Percentiles rank a stretch among this genome's conserved stretches.
Conservation (phyloP, 1,140 invertebrate species). For the Periplaneta americana region DNA sequence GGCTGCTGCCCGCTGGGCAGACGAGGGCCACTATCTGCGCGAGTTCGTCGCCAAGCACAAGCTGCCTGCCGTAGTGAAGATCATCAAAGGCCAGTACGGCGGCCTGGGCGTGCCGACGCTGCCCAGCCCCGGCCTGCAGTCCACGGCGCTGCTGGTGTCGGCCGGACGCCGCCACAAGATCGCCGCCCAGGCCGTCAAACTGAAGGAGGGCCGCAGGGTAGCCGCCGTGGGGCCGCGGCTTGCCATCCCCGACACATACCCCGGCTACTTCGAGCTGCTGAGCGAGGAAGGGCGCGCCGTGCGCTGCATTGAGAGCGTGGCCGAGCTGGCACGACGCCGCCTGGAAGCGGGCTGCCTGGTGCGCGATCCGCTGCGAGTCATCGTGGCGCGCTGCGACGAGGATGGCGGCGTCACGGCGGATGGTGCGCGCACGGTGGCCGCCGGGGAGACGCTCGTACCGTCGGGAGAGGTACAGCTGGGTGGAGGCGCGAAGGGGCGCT, state of each 20-base stretch:
- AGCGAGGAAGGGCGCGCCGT: conserved; percentile 89
- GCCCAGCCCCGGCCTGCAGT: conserved; percentile 74
- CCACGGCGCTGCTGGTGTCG: conserved; percentile 76
- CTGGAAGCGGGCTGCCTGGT: conserved; percentile 74
- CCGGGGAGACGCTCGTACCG: conserved; percentile 74
- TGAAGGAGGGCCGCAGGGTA: conserved; percentile 74
- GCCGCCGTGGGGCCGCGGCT: conserved; percentile 75
- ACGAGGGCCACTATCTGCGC: conserved; percentile 68
- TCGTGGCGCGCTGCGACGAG: conserved; percentile 60
- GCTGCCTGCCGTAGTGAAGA: conserved; percentile 80
- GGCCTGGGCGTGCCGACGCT: conserved; percentile 80
- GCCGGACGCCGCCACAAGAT: conserved; percentile 73
- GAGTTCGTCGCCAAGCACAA: conserved; percentile 74
- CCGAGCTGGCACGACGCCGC: conserved; percentile 68
- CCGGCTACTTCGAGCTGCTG: conserved; percentile 89
- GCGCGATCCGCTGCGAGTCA: conserved; percentile 77
- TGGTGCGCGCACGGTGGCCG: conserved; percentile 61
- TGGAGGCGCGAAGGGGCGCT: conserved; percentile 57
- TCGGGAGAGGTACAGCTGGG: conserved; percentile 59
- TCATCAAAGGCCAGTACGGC: conserved; percentile 88
- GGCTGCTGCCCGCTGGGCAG: conserved; percentile 77
- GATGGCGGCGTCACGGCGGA: conserved; percentile 59
- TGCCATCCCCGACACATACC: conserved; percentile 83
- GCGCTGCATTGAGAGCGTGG: conserved; percentile 81
- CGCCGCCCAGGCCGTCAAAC: conserved; percentile 75